Conservation (phyloP, 2,797 vertebrate species). For the Echiichthys vipera region DNA sequence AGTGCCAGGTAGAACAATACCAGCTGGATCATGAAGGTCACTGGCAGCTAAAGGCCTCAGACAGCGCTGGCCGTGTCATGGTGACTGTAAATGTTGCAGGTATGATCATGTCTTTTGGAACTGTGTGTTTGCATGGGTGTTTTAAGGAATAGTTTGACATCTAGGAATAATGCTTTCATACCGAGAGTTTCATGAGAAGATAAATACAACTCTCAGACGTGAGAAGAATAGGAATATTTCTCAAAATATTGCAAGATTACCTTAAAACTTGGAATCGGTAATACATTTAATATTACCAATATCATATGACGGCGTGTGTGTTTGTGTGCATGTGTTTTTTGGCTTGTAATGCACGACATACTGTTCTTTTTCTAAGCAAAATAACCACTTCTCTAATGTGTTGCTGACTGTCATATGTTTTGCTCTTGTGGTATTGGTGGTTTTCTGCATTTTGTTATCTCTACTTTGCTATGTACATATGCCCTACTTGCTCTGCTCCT, state of each 20-base stretch:
- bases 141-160: not conserved
- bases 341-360: not conserved
- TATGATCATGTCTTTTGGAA: constrained; percentile 20
- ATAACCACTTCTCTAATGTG: constrained; percentile 17
- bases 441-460: not conserved
- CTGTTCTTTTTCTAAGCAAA: not conserved
- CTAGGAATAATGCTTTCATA: not conserved
- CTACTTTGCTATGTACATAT: not conserved
- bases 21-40: constrained; percentile 47
- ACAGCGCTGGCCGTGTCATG: constrained; percentile 11
- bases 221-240: not conserved
- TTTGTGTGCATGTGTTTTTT: not conserved
- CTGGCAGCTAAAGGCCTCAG: constrained; percentile 61
- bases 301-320: not conserved
- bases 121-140: not conserved
- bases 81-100: constrained; percentile 56
- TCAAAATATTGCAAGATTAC: not conserved
- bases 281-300: not conserved
- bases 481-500: not conserved
- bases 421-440: not conserved
- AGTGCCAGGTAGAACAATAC: constrained; percentile 69
- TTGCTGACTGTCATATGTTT: not conserved
- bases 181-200: not conserved
- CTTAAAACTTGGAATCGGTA: not conserved
- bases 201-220: not conserved